Percentiles rank a stretch among this genome's conserved stretches.
Evolutionary conservation across 2,888 invertebrate species (phyloP).

Genomic region (Pilophorus perplexus): DNA sequence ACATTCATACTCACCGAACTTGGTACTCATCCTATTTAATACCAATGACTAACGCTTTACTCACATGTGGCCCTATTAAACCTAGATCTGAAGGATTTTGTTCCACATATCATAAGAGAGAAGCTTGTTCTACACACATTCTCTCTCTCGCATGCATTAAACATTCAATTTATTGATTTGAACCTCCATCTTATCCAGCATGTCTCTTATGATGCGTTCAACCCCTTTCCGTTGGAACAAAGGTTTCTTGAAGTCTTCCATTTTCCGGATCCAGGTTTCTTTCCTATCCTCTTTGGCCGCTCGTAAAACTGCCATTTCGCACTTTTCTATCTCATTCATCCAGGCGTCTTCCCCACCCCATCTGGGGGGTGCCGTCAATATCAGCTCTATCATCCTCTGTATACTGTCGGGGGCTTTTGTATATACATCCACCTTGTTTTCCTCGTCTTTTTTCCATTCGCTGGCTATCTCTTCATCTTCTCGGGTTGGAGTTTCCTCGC

Average conservation of each 20-base stretch:
- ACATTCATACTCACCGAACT: background rate
- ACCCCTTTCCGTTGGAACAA: conserved; percentile 6
- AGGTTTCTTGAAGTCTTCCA: conserved; percentile 30
- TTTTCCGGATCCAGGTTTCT: background rate
- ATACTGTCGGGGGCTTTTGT: background rate
- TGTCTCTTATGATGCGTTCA: conserved; percentile 5
- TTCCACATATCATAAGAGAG: background rate
- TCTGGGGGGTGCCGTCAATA: background rate
- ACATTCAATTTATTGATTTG: conserved; percentile 3
- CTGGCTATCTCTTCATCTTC: background rate
- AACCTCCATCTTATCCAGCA: conserved; percentile 12
- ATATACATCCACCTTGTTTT: background rate
- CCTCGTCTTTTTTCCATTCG: background rate
- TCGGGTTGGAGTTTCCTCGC: background rate
- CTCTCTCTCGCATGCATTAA: background rate
- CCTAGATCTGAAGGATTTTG: background rate
- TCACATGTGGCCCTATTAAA: too few relatives aligned
- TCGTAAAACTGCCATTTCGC: conserved; percentile 18
- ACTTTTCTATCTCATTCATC: conserved; percentile 23
- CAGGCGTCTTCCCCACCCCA: conserved; percentile 22
- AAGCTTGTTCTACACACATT: background rate
- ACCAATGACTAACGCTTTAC: too few relatives aligned
- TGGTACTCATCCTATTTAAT: too few relatives aligned
- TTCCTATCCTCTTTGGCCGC: conserved; percentile 12
- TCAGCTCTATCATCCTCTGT: background rate